Conservation (phyloP, 2,797 vertebrate genomes). For the Bradypus variegatus region DNA sequence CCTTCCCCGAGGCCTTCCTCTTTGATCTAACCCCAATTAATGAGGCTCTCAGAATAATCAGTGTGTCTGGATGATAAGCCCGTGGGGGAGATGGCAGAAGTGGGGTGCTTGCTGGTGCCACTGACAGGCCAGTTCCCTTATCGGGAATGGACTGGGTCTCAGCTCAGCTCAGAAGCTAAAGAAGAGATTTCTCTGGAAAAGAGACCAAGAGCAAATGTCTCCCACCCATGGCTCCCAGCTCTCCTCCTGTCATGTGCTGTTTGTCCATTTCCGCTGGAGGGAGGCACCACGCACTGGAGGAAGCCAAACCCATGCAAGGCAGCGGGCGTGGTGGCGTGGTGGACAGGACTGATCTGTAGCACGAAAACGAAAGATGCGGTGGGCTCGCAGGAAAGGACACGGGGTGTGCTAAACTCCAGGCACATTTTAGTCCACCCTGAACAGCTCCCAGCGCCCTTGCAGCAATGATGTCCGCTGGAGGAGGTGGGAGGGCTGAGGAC, state of each 20-base stretch:
- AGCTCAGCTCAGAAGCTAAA: not conserved
- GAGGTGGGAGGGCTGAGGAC: no score
- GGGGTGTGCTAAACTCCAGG: not conserved
- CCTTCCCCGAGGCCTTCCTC: not conserved
- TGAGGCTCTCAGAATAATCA: not conserved
- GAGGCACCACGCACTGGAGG: fast-evolving
- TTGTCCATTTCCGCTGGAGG: no score
- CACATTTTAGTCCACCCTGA: not conserved
- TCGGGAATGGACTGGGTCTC: not conserved
- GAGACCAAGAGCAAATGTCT: fast-evolving
- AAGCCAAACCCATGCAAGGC: not conserved
- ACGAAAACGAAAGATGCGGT: not conserved
- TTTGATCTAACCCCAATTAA: not conserved
- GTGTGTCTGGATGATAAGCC: no score
- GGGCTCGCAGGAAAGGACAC: not conserved
- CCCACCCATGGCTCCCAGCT: fast-evolving
- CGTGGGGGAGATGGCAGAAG: no score
- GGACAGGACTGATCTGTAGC: not conserved
- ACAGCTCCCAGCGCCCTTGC: not conserved
- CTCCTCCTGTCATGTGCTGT: not conserved
- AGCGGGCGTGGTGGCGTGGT: fast-evolving
- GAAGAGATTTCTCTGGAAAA: not conserved
- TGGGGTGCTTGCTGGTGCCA: no score
- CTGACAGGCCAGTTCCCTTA: not conserved
- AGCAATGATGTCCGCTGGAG: not conserved